These are phyloP conservation scores for Coreoperca whiteheadi DNA, from an alignment of 2,113 vertebrate genomes.

Conservation along the genomic window DNA sequence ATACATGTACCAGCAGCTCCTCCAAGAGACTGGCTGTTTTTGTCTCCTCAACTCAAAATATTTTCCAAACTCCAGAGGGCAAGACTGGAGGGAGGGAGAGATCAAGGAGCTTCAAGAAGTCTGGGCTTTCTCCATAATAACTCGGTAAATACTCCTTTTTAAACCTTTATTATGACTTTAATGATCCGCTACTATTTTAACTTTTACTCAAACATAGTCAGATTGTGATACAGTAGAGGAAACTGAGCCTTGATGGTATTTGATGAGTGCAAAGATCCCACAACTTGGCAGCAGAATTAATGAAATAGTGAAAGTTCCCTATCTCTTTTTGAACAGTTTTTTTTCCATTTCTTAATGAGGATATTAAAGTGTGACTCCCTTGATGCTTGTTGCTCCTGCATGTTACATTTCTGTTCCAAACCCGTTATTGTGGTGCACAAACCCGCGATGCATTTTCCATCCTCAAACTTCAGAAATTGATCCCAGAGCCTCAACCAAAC, in stretches of 20 bases:
- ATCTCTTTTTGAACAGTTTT: background rate
- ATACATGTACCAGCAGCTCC: slow-evolving; percentile 74
- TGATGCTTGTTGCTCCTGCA: slow-evolving; percentile 16
- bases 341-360: slow-evolving; percentile 10
- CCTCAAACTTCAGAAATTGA: slow-evolving; percentile 38
- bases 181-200: background rate
- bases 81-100: slow-evolving; percentile 36
- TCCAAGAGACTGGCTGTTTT: slow-evolving; percentile 54
- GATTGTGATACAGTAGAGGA: background rate
- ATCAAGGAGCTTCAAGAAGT: slow-evolving; percentile 41
- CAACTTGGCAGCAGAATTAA: background rate
- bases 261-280: background rate
- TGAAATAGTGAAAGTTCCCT: background rate
- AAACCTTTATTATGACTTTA: background rate
- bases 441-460: slow-evolving; percentile 73
- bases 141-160: slow-evolving; percentile 68
- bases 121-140: slow-evolving; percentile 23
- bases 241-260: background rate
- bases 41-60: slow-evolving; percentile 66
- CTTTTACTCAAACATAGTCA: background rate
- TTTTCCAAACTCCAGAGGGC: slow-evolving; percentile 71
- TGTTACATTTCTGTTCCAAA: slow-evolving; percentile 23
- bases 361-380: background rate
- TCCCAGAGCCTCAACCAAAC: slow-evolving; percentile 26
- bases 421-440: slow-evolving; percentile 55